phyloP scores from a whole-genome alignment of 2,797 vertebrate species.

The Crenuchus spilurus region DNA sequence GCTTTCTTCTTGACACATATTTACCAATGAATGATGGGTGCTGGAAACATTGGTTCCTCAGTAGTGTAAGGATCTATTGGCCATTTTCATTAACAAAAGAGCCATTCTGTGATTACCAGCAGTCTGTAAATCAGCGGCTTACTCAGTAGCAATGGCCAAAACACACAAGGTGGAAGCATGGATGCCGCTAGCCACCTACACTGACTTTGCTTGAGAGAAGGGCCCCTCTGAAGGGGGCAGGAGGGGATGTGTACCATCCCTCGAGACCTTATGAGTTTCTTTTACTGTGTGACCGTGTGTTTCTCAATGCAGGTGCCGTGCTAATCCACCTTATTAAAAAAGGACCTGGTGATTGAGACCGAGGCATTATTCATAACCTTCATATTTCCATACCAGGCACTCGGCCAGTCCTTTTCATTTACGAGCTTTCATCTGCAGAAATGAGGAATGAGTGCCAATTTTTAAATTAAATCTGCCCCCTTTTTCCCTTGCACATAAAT shows the following conservation, averaged over 20 bases:
- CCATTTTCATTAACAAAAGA: constrained; percentile 83
- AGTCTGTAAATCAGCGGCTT: constrained; percentile 75
- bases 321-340: constrained; percentile 94
- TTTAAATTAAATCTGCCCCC: constrained; percentile 97
- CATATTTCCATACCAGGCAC: constrained; percentile 92
- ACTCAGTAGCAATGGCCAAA: constrained; percentile 44
- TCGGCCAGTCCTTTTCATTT: constrained; percentile 96
- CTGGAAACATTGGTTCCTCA: constrained; percentile 66
- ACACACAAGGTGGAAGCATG: constrained; percentile 64
- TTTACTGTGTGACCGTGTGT: constrained; percentile 44
- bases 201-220: constrained; percentile 26
- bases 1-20: constrained; percentile 60
- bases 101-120: constrained; percentile 78
- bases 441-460: constrained; percentile 91
- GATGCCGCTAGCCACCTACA: constrained; percentile 42
- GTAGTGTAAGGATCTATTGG: constrained; percentile 75
- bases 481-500: constrained; percentile 76
- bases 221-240: constrained; percentile 4
- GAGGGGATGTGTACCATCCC: constrained; percentile 17
- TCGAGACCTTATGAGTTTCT: constrained; percentile 12
- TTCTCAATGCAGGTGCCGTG: constrained; percentile 70
- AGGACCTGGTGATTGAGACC: constrained; percentile 92
- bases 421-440: constrained; percentile 92
- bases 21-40: constrained; percentile 71
- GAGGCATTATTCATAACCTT: constrained; percentile 98